Evolutionary conservation across 2,888 invertebrate genomes (phyloP).

Genomic region (Entomobrya multifasciata): DNA sequence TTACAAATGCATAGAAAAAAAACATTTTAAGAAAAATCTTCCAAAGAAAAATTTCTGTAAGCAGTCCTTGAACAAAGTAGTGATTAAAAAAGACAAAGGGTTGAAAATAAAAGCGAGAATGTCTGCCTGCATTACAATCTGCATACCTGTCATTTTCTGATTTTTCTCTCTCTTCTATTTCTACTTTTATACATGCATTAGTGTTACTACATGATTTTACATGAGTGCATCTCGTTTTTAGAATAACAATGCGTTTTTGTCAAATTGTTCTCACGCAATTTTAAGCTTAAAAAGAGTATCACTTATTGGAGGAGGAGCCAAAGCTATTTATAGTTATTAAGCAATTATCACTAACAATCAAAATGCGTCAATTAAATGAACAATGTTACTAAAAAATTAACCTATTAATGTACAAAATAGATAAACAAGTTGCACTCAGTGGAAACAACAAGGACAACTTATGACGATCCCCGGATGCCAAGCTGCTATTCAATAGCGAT

Average conservation of each 20-base stretch:
- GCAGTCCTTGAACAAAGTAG: constrained; percentile 22
- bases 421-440: constrained; percentile 70
- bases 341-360: constrained; percentile 27
- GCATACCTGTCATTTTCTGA: neutral
- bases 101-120: constrained; percentile 24
- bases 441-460: constrained; percentile 63
- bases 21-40: neutral
- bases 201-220: constrained; percentile 39
- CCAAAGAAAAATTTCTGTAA: neutral
- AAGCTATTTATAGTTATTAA: constrained; percentile 17
- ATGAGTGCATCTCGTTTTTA: neutral
- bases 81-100: constrained; percentile 19
- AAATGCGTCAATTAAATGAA: neutral
- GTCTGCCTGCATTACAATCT: no score
- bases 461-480: constrained; percentile 51
- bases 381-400: neutral
- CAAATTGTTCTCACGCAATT: constrained; percentile 7
- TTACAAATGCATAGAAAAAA: neutral
- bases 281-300: neutral
- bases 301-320: neutral
- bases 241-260: no score
- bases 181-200: neutral
- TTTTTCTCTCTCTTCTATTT: neutral
- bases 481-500: constrained; percentile 69
- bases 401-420: constrained; percentile 27